Conservation (phyloP, 1,140 invertebrate species). For the Fopius arisanus region DNA sequence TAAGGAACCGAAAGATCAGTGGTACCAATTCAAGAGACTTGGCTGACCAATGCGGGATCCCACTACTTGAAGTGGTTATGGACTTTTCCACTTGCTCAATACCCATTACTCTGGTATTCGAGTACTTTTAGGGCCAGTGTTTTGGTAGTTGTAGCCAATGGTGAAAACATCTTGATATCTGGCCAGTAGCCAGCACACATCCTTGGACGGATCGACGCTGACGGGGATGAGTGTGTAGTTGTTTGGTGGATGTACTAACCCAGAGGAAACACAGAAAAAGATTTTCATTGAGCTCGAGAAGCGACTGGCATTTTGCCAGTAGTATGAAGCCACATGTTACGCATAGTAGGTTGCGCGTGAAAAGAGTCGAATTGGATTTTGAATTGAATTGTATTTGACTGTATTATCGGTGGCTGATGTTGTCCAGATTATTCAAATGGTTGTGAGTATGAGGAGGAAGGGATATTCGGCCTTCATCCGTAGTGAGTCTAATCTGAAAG, state of each 20-base stretch:
- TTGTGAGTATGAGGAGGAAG: too few species aligned
- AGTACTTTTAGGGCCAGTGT: background rate
- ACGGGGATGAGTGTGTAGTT: slow-evolving; percentile 33
- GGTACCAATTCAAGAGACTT: too few species aligned
- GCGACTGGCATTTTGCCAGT: slow-evolving; percentile 58
- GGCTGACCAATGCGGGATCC: slow-evolving; percentile 51
- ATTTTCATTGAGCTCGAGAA: slow-evolving; percentile 60
- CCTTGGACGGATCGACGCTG: slow-evolving; percentile 44
- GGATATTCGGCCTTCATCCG: background rate
- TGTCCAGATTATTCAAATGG: background rate
- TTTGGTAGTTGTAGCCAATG: background rate
- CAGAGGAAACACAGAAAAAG: slow-evolving; percentile 50
- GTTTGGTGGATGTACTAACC: slow-evolving; percentile 47
- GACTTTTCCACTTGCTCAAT: background rate
- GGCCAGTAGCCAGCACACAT: slow-evolving; percentile 48
- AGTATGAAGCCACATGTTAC: slow-evolving; percentile 48
- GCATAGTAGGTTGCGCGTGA: background rate
- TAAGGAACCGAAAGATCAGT: background rate
- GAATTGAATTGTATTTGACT: background rate
- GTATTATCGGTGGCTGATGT: background rate
- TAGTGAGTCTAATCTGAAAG: background rate
- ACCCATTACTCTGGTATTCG: background rate
- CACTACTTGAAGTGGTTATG: slow-evolving; percentile 40
- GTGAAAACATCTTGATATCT: slow-evolving; percentile 6
- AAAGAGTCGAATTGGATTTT: background rate